Base-by-base conservation (phyloP, 2,888 invertebrate species). In the Sisyra terminalis region DNA sequence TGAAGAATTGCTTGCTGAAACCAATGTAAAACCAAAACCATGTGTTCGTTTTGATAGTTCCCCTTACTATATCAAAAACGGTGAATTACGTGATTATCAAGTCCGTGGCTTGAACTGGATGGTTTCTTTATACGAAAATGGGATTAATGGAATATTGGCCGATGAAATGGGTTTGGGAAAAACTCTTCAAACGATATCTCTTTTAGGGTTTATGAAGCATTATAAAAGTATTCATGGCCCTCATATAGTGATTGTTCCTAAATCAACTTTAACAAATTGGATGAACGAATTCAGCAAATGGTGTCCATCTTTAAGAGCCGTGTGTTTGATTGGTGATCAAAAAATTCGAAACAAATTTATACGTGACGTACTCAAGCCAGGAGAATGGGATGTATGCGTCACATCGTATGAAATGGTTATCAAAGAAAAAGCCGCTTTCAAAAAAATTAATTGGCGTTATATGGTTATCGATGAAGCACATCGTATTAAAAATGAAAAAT, bases 81-180 rank as follows among this genome's bases (percentile, higher is more conserved):
- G 97, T 13, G 92, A 92, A 61, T 78, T 98, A 75, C 69, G 97
- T 47, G 98, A 98, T 61, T 98, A 99, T 60, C 98, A 98, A 67
- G 76, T 98, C 11, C 73, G 98, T 42, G 98, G 98, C 44, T 71
- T 98, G 3, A 98, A 98, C 61, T 98, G 98, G 98, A 96, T 98
- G 92, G 94, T 98, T 51, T 93, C 93, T 0, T 67, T 99, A 0
- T 94, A 93, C 63, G 94, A 97, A 62, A 93, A 97, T 67, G 94
- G 96, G 35, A 97, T 98, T 49, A 99, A 97, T 63, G 98, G 98
- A 44, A 98, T 98, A 50, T 65, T 98, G 48, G 98, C 98, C 35
- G 98, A 98, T 68, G 97, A 99, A 66, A 98, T 99, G 98, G 97
- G 98, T 70, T 69, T 98, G 11, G 98, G 98, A 43, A 98, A 98